These are phyloP conservation scores for Bubo blakistoni DNA, from an alignment of 2,113 vertebrate genomes.

Conservation along the genomic window DNA sequence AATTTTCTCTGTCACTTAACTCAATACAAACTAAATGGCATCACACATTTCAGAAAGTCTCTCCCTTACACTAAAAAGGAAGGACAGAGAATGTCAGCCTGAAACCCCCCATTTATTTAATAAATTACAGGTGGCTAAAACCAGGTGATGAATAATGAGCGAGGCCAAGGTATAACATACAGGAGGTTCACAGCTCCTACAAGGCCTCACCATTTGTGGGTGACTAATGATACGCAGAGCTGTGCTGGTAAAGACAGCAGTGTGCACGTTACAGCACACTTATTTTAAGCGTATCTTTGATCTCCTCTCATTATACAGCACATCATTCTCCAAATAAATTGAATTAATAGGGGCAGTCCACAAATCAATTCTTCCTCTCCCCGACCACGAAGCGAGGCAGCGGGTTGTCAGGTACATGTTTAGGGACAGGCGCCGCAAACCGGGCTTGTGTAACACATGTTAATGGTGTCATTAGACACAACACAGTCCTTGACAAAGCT, in stretches of 20 bases:
- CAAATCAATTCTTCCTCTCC: not conserved
- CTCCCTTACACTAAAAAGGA: not conserved
- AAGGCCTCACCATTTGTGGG: not conserved
- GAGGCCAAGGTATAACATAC: not conserved
- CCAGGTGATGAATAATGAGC: not conserved
- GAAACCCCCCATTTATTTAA: not conserved
- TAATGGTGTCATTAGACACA: not conserved
- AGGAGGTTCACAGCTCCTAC: not conserved
- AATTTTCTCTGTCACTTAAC: not conserved
- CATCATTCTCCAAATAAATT: not conserved
- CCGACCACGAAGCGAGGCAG: not conserved
- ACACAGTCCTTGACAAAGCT: not conserved
- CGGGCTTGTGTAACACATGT: not conserved
- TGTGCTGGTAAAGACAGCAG: not conserved
- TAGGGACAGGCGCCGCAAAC: not conserved
- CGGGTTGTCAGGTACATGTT: not conserved
- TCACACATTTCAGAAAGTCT: not conserved
- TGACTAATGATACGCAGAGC: not conserved
- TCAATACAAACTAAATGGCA: not conserved
- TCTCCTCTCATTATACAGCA: not conserved
- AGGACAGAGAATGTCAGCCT: not conserved
- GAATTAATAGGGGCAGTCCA: not conserved
- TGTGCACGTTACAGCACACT: not conserved
- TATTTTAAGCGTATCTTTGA: not conserved
- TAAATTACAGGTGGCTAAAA: not conserved